phyloP scores from a whole-genome alignment of 2,113 vertebrate species.

The Leucosticte australis region DNA sequence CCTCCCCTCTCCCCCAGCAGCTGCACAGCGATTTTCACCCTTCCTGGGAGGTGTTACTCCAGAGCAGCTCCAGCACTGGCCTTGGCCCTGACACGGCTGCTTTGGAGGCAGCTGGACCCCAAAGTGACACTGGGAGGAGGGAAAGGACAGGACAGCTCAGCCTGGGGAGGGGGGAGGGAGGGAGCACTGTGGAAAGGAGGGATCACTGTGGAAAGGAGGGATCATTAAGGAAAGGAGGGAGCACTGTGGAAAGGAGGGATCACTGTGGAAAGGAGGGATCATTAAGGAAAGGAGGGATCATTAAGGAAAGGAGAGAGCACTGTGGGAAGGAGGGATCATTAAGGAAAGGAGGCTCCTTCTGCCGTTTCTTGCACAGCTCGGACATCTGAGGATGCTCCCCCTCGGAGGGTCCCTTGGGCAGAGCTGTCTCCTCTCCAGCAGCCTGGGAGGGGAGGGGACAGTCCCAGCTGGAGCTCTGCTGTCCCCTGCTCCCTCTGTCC shows the following conservation, averaged over 20 bases:
- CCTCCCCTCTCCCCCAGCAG: background rate
- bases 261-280: accelerated
- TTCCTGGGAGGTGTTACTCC: no score
- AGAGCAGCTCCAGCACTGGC: background rate
- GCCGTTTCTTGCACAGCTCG: accelerated
- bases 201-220: accelerated
- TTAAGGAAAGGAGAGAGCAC: accelerated
- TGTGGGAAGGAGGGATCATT: accelerated
- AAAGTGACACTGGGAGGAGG: background rate
- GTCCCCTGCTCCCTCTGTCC: background rate
- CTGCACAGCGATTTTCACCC: background rate
- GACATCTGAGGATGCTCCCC: accelerated
- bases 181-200: no score
- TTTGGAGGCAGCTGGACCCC: background rate
- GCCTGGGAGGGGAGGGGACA: background rate
- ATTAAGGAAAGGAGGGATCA: accelerated
- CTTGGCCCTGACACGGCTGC: background rate
- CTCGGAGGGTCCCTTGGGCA: background rate
- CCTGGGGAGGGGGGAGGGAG: background rate
- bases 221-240: accelerated
- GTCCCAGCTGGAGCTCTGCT: background rate
- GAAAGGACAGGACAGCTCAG: background rate
- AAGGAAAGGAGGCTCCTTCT: background rate
- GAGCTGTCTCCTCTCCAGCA: background rate
- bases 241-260: no score